phyloP scores from a whole-genome alignment of 2,797 vertebrate genomes.

The Tenualosa thibaudeaui region DNA sequence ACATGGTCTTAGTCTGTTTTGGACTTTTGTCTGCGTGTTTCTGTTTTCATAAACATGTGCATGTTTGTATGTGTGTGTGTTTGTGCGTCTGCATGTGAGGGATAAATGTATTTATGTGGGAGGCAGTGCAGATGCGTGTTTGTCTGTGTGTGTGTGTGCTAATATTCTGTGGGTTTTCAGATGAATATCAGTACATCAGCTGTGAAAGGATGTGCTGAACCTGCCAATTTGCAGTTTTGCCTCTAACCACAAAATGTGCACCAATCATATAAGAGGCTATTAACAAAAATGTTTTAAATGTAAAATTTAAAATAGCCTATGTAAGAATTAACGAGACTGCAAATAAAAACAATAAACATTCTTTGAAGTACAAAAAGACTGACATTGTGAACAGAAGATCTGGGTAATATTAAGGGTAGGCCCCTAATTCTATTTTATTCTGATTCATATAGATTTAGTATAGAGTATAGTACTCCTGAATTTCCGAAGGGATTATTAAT shows the following conservation, averaged over 20 bases:
- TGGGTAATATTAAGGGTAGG: too few species aligned
- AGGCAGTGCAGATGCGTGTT: background rate
- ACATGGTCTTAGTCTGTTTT: background rate
- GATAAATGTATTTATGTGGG: background rate
- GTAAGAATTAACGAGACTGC: background rate
- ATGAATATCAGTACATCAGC: background rate
- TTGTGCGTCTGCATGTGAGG: background rate
- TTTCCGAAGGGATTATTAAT: background rate
- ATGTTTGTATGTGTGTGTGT: background rate
- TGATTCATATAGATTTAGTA: too few species aligned
- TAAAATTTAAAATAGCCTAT: background rate
- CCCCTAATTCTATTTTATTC: background rate
- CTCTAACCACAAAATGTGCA: background rate
- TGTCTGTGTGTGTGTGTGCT: background rate
- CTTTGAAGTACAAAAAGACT: too few species aligned
- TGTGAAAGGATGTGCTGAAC: background rate
- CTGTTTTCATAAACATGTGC: background rate
- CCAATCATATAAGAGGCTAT: background rate
- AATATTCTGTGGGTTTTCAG: constrained; percentile 20
- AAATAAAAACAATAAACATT: background rate
- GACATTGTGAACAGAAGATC: too few species aligned
- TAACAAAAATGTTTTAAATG: background rate
- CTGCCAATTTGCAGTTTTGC: background rate
- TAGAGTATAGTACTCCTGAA: background rate
- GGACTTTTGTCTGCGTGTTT: background rate